These are phyloP conservation scores for Chionomys nivalis DNA, from an alignment of 2,113 vertebrate species.

Conservation along the genomic window DNA sequence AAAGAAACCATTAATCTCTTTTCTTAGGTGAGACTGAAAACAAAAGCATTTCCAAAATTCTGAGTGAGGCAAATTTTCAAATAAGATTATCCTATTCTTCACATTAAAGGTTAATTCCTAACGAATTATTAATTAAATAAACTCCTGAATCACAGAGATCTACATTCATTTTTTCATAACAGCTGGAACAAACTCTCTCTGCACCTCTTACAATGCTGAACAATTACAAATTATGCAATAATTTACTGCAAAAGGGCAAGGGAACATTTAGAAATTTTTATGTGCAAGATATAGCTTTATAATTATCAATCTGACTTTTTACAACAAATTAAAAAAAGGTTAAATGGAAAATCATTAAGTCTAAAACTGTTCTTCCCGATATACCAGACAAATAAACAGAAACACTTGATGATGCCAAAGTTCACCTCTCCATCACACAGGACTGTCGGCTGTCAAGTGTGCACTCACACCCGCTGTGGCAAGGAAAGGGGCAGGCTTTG, in stretches of 20 bases:
- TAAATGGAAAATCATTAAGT: conserved; percentile 67
- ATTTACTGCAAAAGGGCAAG: conserved; percentile 69
- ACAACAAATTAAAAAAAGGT: conserved; percentile 76
- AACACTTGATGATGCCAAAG: neutral
- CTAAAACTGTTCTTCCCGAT: conserved; percentile 38
- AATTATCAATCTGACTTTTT: conserved; percentile 76
- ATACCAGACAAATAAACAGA: conserved; percentile 26
- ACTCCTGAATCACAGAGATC: neutral
- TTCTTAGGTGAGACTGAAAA: neutral
- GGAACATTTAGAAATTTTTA: conserved; percentile 72
- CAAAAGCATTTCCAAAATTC: neutral
- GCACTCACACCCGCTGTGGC: neutral
- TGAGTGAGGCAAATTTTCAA: neutral
- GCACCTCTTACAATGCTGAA: conserved; percentile 12
- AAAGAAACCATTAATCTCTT: neutral
- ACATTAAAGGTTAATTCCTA: conserved; percentile 4
- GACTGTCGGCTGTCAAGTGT: neutral
- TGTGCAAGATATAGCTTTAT: conserved; percentile 57
- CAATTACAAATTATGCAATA: conserved; percentile 53
- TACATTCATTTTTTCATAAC: neutral
- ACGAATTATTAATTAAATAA: conserved; percentile 44
- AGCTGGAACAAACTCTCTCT: conserved; percentile 41
- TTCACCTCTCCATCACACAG: neutral
- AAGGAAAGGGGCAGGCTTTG: neutral
- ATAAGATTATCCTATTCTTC: neutral